Conservation (phyloP, 2,797 vertebrate genomes). For the Hydrophis major region DNA sequence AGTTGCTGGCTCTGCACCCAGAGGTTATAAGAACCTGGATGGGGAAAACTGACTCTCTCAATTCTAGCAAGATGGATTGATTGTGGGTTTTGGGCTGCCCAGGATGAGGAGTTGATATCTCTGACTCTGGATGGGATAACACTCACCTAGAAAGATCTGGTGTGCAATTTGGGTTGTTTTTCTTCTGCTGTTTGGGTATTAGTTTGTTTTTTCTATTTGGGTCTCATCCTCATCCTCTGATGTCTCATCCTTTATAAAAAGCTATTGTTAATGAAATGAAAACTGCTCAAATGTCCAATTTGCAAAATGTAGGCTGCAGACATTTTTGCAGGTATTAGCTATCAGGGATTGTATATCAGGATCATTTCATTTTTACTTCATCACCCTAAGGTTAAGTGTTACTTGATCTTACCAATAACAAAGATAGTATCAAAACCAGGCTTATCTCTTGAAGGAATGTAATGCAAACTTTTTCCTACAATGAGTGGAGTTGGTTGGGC, state of each 20-base stretch:
- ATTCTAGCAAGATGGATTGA: not conserved
- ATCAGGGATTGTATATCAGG: not conserved
- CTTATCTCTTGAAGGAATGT: not conserved
- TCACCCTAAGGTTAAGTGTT: not conserved
- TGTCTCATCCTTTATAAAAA: not conserved
- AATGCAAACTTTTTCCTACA: not conserved
- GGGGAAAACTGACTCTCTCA: not conserved
- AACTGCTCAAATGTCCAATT: not conserved
- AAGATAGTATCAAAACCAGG: not conserved
- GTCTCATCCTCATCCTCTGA: not conserved
- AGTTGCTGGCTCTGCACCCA: not conserved
- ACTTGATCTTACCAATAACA: not conserved
- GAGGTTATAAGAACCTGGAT: not conserved
- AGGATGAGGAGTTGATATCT: not conserved
- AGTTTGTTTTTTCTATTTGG: not conserved
- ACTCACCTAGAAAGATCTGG: not conserved
- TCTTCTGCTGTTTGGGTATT: not conserved
- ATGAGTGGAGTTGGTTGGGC: not conserved
- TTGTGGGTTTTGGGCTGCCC: not conserved
- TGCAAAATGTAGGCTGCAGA: not conserved
- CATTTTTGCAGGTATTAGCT: not conserved
- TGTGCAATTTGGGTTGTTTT: not conserved
- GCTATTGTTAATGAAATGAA: not conserved
- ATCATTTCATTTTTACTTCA: not conserved
- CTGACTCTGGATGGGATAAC: not conserved